Conservation (phyloP, 2,113 vertebrate genomes). For the Coryphaenoides rupestris region DNA sequence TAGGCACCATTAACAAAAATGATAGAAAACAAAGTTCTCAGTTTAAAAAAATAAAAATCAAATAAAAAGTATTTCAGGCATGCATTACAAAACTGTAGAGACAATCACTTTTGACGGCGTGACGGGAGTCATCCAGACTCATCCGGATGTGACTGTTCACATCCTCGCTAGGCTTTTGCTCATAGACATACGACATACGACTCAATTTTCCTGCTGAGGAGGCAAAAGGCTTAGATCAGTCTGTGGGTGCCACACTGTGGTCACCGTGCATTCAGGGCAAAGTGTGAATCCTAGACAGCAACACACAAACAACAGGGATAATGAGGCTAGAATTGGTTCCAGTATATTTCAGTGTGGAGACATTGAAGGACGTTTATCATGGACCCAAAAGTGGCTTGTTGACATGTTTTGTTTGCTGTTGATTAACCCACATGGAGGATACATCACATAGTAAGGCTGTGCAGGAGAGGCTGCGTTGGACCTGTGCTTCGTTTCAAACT, state of each 20-base stretch:
- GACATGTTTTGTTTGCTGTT: constrained; percentile 4
- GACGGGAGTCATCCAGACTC: constrained; percentile 6
- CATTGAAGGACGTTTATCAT: constrained; percentile 1
- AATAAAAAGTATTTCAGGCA: constrained; percentile 37
- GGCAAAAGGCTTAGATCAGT: too few relatives aligned
- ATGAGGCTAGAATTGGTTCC: constrained; percentile 15
- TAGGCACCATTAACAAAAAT: constrained; percentile 54
- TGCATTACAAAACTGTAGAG: constrained; percentile 29
- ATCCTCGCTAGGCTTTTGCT: neutral
- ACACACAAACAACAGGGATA: neutral
- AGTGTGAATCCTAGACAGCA: neutral
- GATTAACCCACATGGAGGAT: too few relatives aligned
- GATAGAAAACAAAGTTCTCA: constrained; percentile 42
- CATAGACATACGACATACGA: neutral
- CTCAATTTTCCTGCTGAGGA: too few relatives aligned
- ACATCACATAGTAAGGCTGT: constrained; percentile 28
- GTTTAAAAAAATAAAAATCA: constrained; percentile 26
- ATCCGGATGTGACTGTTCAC: neutral
- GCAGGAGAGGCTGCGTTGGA: constrained; percentile 10
- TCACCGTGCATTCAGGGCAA: too few relatives aligned
- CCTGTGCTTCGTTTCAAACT: constrained; percentile 12
- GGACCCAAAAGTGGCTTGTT: constrained; percentile 2
- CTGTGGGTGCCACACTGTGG: too few relatives aligned
- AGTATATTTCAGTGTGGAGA: constrained; percentile 10
- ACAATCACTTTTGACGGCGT: constrained; percentile 23